These are phyloP conservation scores for Heliconius melpomene DNA, from an alignment of 1,140 invertebrate species.

Conservation along the genomic window DNA sequence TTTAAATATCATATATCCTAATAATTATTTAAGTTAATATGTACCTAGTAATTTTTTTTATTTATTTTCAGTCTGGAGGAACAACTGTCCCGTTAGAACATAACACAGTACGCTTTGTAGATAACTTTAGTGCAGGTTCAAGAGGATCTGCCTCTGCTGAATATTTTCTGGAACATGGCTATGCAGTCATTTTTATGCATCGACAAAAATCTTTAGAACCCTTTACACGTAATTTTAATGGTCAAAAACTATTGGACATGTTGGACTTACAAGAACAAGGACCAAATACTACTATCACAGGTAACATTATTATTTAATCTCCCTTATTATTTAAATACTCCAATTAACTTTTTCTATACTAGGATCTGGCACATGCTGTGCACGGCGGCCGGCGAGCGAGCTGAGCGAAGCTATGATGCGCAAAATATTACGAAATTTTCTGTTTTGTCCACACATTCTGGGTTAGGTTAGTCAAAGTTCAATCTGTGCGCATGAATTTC, in stretches of 20 bases:
- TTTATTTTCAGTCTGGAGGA: constrained; percentile 90
- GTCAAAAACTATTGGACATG: constrained; percentile 91
- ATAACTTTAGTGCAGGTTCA: constrained; percentile 98
- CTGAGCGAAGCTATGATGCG: too few species aligned
- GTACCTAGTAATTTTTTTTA: constrained; percentile 41
- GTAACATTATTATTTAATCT: constrained; percentile 38
- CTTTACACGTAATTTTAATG: constrained; percentile 92
- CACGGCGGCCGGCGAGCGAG: too few species aligned
- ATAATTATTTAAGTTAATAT: background rate
- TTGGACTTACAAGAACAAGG: constrained; percentile 84
- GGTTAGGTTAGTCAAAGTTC: too few species aligned
- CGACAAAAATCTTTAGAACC: constrained; percentile 93
- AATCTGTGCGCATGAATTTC: too few species aligned
- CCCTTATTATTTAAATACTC: too few species aligned
- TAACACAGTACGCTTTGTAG: constrained; percentile 98
- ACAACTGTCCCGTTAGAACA: constrained; percentile 98
- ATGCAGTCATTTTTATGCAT: constrained; percentile 91
- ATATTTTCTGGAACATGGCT: constrained; percentile 93
- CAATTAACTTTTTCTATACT: too few species aligned
- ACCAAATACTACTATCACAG: constrained; percentile 83
- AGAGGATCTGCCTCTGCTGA: constrained; percentile 96
- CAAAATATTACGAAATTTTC: too few species aligned
- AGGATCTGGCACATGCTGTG: too few species aligned
- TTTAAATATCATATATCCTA: background rate
- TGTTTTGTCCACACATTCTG: too few species aligned